Percentiles rank a stretch among this genome's conserved stretches.
Evolutionary conservation across 1,140 invertebrate genomes (phyloP).

Genomic region (Lysiphlebus fabarum): DNA sequence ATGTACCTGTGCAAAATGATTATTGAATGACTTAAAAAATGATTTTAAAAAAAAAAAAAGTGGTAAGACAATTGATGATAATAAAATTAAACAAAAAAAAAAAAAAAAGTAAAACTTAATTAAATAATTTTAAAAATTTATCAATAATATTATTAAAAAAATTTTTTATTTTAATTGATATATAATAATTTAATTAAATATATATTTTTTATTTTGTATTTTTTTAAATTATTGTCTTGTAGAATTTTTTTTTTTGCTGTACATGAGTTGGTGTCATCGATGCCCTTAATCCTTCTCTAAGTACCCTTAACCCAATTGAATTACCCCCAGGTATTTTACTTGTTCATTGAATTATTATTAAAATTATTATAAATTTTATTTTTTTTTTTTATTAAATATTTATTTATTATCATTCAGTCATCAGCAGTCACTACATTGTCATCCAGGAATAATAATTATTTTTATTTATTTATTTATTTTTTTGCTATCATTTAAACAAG

Average conservation of each 20-base stretch:
- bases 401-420: too few species aligned
- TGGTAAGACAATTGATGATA: conserved; percentile 5
- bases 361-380: too few species aligned
- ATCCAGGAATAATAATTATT: background rate
- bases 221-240: background rate
- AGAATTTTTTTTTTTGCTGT: conserved; percentile 2
- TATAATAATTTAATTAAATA: too few species aligned
- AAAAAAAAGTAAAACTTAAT: too few species aligned
- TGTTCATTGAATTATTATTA: too few species aligned
- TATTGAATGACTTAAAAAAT: conserved; percentile 20
- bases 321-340: conserved; percentile 30
- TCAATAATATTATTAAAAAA: too few species aligned
- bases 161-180: too few species aligned
- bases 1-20: conserved; percentile 28
- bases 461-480: background rate
- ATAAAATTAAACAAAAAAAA: conserved; percentile 1
- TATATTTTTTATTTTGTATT: background rate
- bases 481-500: too few species aligned
- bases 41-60: conserved; percentile 9
- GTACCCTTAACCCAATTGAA: conserved; percentile 54
- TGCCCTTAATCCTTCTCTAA: conserved; percentile 51
- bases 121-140: too few species aligned
- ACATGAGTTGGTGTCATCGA: conserved; percentile 39
- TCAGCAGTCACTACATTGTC: too few species aligned
- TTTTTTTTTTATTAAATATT: too few species aligned